These are phyloP conservation scores for Pterocles gutturalis DNA, from an alignment of 2,113 vertebrate species.

Conservation along the genomic window DNA sequence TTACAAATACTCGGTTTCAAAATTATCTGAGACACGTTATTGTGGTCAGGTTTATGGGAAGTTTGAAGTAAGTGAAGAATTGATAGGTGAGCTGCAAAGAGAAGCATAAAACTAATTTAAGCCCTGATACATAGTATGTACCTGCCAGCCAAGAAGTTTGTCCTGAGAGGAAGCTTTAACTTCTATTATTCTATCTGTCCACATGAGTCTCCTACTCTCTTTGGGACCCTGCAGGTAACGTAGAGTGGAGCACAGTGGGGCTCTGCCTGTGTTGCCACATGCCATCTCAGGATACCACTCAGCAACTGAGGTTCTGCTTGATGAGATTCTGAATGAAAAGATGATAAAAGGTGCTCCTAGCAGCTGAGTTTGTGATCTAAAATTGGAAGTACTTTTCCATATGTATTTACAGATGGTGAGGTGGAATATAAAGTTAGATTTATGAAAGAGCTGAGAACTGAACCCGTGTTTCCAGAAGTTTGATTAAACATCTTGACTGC, in stretches of 20 bases:
- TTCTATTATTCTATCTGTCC: not conserved
- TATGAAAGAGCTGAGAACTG: not conserved
- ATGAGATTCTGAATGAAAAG: not conserved
- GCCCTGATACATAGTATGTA: not conserved
- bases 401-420: not conserved
- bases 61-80: not conserved
- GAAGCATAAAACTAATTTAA: not conserved
- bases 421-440: not conserved
- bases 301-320: not conserved
- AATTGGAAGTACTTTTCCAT: not conserved
- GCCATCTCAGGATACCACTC: not conserved
- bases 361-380: not conserved
- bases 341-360: not conserved
- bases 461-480: not conserved
- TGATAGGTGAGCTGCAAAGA: not conserved
- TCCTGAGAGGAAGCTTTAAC: not conserved
- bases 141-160: not conserved
- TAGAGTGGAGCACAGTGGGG: not conserved
- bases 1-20: not conserved
- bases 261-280: not conserved
- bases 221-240: not conserved
- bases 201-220: not conserved
- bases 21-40: not conserved
- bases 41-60: not conserved
- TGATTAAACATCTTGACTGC: not conserved